Evolutionary conservation across 2,888 invertebrate genomes (phyloP).

Genomic region (Drosophila borealis): DNA sequence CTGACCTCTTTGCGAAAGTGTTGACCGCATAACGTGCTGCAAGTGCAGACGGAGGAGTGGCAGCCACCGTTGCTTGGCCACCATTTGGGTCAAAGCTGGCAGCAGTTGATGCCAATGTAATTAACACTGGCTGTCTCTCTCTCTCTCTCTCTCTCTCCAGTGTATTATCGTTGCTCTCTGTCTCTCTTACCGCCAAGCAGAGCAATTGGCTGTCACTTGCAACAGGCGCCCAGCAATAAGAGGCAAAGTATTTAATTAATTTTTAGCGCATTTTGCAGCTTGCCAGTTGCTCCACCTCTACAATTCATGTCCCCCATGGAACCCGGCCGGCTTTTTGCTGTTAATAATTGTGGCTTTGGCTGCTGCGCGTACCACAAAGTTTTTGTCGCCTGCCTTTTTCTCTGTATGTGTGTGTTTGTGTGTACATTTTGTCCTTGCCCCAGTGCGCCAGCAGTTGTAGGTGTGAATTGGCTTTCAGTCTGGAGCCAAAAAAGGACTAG

Average conservation of each 20-base stretch:
- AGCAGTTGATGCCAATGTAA: conserved; percentile 63
- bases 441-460: conserved; percentile 55
- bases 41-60: background rate
- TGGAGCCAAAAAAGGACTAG: conserved; percentile 64
- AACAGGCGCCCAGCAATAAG: conserved; percentile 69
- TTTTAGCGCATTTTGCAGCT: conserved; percentile 52
- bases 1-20: conserved; percentile 73
- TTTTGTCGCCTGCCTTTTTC: conserved; percentile 39
- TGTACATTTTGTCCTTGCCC: conserved; percentile 62
- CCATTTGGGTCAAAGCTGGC: conserved; percentile 67
- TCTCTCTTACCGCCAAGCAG: conserved; percentile 46
- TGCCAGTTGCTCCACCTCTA: conserved; percentile 5
- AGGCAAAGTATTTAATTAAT: conserved; percentile 75
- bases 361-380: conserved; percentile 55
- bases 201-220: conserved; percentile 70
- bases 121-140: conserved; percentile 54
- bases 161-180: conserved; percentile 30
- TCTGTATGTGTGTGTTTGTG: background rate
- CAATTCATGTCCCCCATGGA: background rate
- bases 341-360: conserved; percentile 47
- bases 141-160: conserved; percentile 6
- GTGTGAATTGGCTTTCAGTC: conserved; percentile 58
- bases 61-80: conserved; percentile 7
- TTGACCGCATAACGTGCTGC: conserved; percentile 69
- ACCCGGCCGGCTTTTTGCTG: conserved; percentile 24